A percentile compares a stretch with the other conserved stretches of the same genome.
Conservation (phyloP, 2,113 vertebrate genomes). For the Bubo bubo region DNA sequence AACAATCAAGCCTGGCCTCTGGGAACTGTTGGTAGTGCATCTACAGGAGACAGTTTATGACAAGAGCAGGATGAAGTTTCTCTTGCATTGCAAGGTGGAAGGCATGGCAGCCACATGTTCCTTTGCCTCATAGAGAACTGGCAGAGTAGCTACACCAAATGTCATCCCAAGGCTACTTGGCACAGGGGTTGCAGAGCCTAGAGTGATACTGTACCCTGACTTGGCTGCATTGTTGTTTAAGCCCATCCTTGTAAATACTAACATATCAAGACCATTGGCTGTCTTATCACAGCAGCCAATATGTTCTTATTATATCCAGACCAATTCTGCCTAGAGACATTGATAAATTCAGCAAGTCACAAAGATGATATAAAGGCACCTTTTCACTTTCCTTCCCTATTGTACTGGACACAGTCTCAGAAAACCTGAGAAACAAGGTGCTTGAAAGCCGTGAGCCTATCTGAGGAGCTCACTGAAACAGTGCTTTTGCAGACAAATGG, state of each 20-base stretch:
- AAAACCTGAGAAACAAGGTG: not conserved
- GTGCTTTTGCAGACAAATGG: not conserved
- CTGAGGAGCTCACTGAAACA: not conserved
- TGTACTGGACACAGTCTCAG: not conserved
- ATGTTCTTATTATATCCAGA: not conserved
- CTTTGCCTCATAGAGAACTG: not conserved
- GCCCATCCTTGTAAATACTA: not conserved
- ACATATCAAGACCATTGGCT: not conserved
- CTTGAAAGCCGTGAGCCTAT: not conserved
- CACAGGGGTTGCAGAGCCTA: not conserved
- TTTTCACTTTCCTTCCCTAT: not conserved
- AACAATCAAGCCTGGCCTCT: not conserved
- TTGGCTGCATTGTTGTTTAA: not conserved
- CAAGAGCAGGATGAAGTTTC: not conserved
- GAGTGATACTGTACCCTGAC: not conserved
- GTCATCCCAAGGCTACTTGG: not conserved
- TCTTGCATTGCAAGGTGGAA: not conserved
- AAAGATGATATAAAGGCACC: not conserved
- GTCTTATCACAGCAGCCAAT: not conserved
- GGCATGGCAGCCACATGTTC: accelerated
- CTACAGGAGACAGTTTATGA: not conserved
- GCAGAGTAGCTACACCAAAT: not conserved
- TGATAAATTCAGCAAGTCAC: not conserved
- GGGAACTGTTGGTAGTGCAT: not conserved
- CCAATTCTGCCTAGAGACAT: not conserved